Conservation (phyloP, 2,888 invertebrate species). For the Hirtodrosophila trivittata region DNA sequence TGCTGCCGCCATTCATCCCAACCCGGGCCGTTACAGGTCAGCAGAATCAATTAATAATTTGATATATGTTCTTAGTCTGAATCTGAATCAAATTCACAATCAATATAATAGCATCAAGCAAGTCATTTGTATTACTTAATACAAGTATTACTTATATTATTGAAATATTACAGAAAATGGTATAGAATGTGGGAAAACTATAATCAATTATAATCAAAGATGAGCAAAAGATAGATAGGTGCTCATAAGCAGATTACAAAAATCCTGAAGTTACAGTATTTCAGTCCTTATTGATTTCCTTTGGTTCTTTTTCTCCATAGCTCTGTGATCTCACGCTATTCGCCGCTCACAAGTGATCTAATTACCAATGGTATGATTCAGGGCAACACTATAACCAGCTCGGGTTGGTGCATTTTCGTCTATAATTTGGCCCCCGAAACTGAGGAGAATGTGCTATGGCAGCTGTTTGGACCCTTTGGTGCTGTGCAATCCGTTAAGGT, state of each 20-base stretch:
- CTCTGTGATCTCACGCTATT: constrained; percentile 87
- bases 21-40: constrained; percentile 83
- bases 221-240: no score
- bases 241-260: no score
- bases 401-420: constrained; percentile 93
- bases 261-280: no score
- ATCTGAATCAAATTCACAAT: no score
- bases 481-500: constrained; percentile 99
- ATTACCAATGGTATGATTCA: constrained; percentile 91
- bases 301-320: constrained; percentile 56
- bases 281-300: no score
- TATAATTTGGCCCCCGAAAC: constrained; percentile 98
- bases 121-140: no score
- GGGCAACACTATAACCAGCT: constrained; percentile 92
- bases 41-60: constrained; percentile 5
- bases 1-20: constrained; percentile 84
- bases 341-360: constrained; percentile 93
- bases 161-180: no score
- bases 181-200: no score
- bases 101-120: no score
- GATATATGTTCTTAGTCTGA: no score
- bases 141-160: no score
- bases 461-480: constrained; percentile 98
- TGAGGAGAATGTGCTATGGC: constrained; percentile 98
- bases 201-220: no score